Base-by-base conservation (phyloP, 1,140 invertebrate genomes). In the Drosophila bocqueti region DNA sequence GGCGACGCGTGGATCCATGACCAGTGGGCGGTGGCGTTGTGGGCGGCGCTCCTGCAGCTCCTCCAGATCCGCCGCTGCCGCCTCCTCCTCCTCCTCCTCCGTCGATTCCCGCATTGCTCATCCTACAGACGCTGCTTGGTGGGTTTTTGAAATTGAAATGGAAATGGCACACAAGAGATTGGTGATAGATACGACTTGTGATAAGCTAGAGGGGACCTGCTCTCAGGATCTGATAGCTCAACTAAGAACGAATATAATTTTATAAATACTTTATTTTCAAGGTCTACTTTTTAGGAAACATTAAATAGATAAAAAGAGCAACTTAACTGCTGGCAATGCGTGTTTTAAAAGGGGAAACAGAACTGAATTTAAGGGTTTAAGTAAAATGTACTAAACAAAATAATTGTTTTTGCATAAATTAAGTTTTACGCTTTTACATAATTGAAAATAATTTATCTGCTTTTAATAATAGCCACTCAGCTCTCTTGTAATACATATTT, bases 1-100 rank as follows among this genome's bases (percentile, higher is more conserved):
- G 94, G 61, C 96, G 93, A 67, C 95, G 95, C 78, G 94, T 95
- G 95, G 96, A 95, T 77, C 95, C 65, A 63, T 69, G 60, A 16
- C 74, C 65, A 58, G 52, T 69, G 21, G 76, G 55, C 52, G 81
- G 62, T 58, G 76, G 76, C 76, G 76, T 78, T 63, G 75, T 78
- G 15, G 76, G 76, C 95, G 74, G 62, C 64, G 54, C 54, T 54
- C 43, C 43, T 31, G 43, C 21, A 29, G 43, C 21, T 36, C 31
- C 54, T 78, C 45, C 58, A 36, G 58, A 4, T 69, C 50, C 45
- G 21, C 43, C 45, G n/a, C 43, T 43, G 50, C 66, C 45, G 8
- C 57, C 50, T 7, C 34, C 76, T 26, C 66, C 74, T 47, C 77
- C 78, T 61, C 68, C 78, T 38, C 74, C 82, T 18, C 75, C 75